Conservation (phyloP, 2,113 vertebrate species). For the Prolemur simus region DNA sequence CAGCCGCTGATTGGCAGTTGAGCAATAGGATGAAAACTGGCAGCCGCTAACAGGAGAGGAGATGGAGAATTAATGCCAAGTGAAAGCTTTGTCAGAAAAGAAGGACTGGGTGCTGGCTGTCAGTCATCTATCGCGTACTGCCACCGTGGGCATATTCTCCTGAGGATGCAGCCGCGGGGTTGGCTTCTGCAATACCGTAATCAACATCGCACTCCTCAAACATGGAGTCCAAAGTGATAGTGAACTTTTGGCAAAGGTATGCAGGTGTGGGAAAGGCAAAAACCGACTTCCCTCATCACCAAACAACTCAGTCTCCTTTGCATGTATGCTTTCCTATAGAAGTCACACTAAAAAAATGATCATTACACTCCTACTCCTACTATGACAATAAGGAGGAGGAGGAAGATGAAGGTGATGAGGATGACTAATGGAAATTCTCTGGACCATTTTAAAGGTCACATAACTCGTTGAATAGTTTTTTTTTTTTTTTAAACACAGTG, state of each 20-base stretch:
- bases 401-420: not conserved
- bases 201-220: constrained; percentile 23
- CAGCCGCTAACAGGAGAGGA: constrained; percentile 3
- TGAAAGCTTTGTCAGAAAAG: constrained; percentile 23
- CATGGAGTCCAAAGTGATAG: not conserved
- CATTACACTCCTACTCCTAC: not conserved
- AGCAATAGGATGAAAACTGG: constrained; percentile 45
- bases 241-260: not conserved
- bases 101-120: not conserved
- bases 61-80: constrained; percentile 65
- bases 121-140: not conserved
- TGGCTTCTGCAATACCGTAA: constrained; percentile 7
- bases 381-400: not conserved
- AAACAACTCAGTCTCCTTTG: not conserved
- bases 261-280: not conserved
- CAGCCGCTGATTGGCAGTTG: constrained; percentile 50
- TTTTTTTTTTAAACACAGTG: not conserved
- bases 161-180: not conserved
- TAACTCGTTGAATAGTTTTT: not conserved
- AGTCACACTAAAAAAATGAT: not conserved
- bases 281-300: not conserved
- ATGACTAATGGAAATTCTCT: not conserved
- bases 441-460: not conserved
- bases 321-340: not conserved
- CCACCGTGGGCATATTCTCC: not conserved